These are phyloP conservation scores for Frankliniella fusca DNA, from an alignment of 2,888 invertebrate genomes.

Conservation along the genomic window DNA sequence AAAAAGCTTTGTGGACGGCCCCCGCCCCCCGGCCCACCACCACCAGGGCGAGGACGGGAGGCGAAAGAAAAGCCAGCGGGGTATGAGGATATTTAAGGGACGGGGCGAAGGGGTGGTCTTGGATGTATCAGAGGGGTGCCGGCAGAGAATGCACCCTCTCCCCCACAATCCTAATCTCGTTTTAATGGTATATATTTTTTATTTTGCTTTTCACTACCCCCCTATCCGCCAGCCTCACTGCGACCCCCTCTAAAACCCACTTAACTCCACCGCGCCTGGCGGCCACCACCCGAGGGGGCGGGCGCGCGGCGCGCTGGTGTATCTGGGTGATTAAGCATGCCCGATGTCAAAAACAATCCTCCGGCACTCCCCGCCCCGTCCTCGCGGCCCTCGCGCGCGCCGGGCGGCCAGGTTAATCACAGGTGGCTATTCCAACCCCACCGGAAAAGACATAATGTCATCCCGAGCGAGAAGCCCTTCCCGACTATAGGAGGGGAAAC, in stretches of 20 bases:
- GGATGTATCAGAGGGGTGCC: background rate
- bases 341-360: too few relatives aligned
- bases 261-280: background rate
- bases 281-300: background rate
- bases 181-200: constrained; percentile 18
- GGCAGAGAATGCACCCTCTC: constrained; percentile 9
- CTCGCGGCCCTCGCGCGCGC: too few relatives aligned
- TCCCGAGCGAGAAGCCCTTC: too few relatives aligned
- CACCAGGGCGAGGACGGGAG: background rate
- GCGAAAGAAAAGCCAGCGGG: background rate
- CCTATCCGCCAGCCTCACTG: background rate
- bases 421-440: background rate
- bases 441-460: background rate
- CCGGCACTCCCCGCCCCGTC: too few relatives aligned
- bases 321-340: too few relatives aligned
- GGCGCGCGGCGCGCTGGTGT: too few relatives aligned
- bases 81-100: background rate
- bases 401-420: too few relatives aligned
- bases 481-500: too few relatives aligned
- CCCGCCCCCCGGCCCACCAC: background rate
- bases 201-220: background rate
- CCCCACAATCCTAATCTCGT: constrained; percentile 23
- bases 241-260: background rate
- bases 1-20: background rate
- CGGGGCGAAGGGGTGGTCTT: background rate